phyloP scores from a whole-genome alignment of 2,113 vertebrate species.

The Trinectes maculatus region DNA sequence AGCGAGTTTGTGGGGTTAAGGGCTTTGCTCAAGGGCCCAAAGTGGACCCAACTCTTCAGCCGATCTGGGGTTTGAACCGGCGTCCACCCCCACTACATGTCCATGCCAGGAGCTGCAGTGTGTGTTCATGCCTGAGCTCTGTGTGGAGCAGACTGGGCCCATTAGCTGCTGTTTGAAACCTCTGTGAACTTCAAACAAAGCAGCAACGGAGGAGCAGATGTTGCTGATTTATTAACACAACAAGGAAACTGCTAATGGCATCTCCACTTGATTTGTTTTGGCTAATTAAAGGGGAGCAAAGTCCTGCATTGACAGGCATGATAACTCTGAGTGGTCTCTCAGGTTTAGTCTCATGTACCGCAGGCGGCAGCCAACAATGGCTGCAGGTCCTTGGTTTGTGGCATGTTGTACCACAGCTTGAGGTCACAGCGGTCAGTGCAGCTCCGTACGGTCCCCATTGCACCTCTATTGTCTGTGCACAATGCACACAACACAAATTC shows the following conservation, averaged over 20 bases:
- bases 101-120: constrained; percentile 7
- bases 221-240: constrained; percentile 70
- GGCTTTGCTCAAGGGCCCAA: too few relatives aligned
- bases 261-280: constrained; percentile 65
- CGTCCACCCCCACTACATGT: too few relatives aligned
- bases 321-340: constrained; percentile 47
- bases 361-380: constrained; percentile 3
- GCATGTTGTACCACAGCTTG: constrained; percentile 54
- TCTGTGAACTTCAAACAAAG: constrained; percentile 50
- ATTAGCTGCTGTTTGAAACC: constrained; percentile 52
- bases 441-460: constrained; percentile 23
- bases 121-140: constrained; percentile 42
- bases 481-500: constrained; percentile 26
- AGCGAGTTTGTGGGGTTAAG: too few relatives aligned
- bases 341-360: constrained; percentile 7
- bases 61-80: too few relatives aligned
- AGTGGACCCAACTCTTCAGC: too few relatives aligned
- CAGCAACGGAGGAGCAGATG: constrained; percentile 58
- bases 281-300: constrained; percentile 66
- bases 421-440: constrained; percentile 56
- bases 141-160: constrained; percentile 51
- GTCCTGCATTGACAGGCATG: constrained; percentile 39
- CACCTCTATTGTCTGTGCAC: constrained; percentile 47
- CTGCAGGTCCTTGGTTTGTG: constrained; percentile 22
- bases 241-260: constrained; percentile 69